Base-by-base conservation (phyloP, 2,113 vertebrate genomes). In the Menura novaehollandiae region DNA sequence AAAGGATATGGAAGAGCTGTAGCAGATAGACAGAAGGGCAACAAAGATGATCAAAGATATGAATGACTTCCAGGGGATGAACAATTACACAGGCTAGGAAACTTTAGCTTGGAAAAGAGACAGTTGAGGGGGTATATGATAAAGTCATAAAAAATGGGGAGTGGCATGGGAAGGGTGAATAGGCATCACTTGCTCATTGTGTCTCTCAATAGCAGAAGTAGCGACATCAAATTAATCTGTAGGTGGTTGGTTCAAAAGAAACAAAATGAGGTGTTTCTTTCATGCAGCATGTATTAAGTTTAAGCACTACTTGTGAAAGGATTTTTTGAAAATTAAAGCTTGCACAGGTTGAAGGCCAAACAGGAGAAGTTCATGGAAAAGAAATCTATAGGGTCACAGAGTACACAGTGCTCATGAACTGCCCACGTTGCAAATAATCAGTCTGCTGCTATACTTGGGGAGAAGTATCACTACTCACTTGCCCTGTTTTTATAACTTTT, bases 81-180 rank as follows among this genome's bases (percentile, higher is more conserved):
- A 22, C 28, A 86, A 86, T 92, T 88, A 39, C 46, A 67, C 15
- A 47, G 27, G 27, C 35, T 47, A 84, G 13, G 68, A 89, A 58
- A 67, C 71, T 52, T 92, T 35, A 81, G 3, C 68, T 39, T 74
- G 47, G 68, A 88, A 92, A 92, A 92, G 30, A 92, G 30, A 56
- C 33, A n/a, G 3, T 46, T 67, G 73, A 89, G 75, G 21, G 13
- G 16, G 62, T 84, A 83, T 39, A 59, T 91, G 75, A 96, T 86
- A 91, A 96, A 92, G 59, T 47, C 7, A 43, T 52, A 44, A 91
- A 93, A 95, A 93, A 97, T 89, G 85, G 6, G 91, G 91, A 91
- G 93, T 95, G 94, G 80, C 63, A 53, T 63, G 68, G 56, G 62
- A 71, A 93, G 47, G 59, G 33, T 95, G 56, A 95, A 89, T 10